Base-by-base conservation (phyloP, 2,888 invertebrate genomes). In the Hololepta plana region DNA sequence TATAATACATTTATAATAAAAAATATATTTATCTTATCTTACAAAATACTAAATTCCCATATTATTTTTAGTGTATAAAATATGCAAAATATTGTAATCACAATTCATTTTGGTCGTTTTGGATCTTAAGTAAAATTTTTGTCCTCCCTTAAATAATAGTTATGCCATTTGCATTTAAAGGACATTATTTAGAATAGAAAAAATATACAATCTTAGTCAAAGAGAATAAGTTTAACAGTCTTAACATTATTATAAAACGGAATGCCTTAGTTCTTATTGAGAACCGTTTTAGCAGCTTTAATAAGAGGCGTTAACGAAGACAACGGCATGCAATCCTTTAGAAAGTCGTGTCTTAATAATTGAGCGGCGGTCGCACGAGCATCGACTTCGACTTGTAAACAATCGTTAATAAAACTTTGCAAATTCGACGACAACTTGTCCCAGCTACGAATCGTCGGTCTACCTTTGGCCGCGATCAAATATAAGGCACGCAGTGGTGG, bases 391-490 rank as follows among this genome's bases (percentile, higher is more conserved):
- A 84, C 75, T 53, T 82, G 77, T 20, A 95, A 66, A 47, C 93
- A 95, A 36, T 73, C 67, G 57, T 93, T 81, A 28, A 95, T 60
- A 44, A 87, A 85, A 49, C 76, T 71, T 50, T 76, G 75, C 43
- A 88, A 68, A 27, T 72, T 68, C 1, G 68, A 59, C 12, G 85
- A 82, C 10, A 91, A 56, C 26, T 69, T 72, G 19, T 75, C 69
- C 72, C 81, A 80, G 37, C 80, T 67, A 12, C 81, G 79, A 35
- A 96, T 76, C 40, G 79, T 74, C 0, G 96, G 96, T 42, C 91
- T 73, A 2, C 95, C 95, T 33, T 88, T 85, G 1, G 91, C 85
- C 1, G 95, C 93, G 34, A 96, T 96, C 39, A 93, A 61, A 62
- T 91, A 96, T 24, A 96, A 63, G 8, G 95, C 91, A 38, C 84